Percentiles rank a stretch among this genome's conserved stretches.
Conservation (phyloP, 2,113 vertebrate genomes). For the Butorides virescens region DNA sequence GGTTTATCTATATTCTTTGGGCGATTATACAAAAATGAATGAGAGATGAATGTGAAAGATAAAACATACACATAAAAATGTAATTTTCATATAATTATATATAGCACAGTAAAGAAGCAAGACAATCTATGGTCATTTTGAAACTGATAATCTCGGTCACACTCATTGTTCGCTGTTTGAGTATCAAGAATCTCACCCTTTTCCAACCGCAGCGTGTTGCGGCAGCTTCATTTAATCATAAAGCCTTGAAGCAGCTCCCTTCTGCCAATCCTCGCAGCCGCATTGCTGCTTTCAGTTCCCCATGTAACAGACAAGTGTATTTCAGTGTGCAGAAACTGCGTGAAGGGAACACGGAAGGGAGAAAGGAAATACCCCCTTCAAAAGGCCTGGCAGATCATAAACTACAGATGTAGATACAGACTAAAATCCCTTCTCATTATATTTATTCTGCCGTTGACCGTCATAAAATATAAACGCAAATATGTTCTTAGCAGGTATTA, state of each 20-base stretch:
- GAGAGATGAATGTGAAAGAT: not conserved
- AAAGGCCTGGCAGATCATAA: not conserved
- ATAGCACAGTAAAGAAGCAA: not conserved
- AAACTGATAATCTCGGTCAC: not conserved
- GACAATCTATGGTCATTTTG: not conserved
- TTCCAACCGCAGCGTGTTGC: slow-evolving; percentile 34
- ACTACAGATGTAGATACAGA: not conserved
- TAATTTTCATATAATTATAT: not conserved
- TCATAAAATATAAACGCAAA: accelerated
- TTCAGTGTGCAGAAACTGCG: not conserved
- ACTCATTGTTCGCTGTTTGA: not conserved
- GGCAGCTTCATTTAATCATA: slow-evolving; percentile 23
- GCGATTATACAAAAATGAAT: not conserved
- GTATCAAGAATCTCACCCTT: slow-evolving; percentile 21
- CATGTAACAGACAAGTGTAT: not conserved
- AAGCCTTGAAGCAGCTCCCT: slow-evolving; percentile 43
- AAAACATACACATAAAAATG: not conserved
- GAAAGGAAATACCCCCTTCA: not conserved
- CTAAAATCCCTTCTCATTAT: not conserved
- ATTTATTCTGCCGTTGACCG: not conserved
- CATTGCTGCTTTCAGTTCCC: slow-evolving; percentile 49
- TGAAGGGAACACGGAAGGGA: not conserved
- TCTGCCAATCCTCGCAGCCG: slow-evolving; percentile 44
- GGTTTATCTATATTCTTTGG: not conserved
- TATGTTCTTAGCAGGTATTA: not conserved